A percentile compares a stretch with the other conserved stretches of the same genome.
These are phyloP conservation scores for Ganaspis sp. DNA, from an alignment of 1,140 invertebrate genomes.

Conservation along the genomic window DNA sequence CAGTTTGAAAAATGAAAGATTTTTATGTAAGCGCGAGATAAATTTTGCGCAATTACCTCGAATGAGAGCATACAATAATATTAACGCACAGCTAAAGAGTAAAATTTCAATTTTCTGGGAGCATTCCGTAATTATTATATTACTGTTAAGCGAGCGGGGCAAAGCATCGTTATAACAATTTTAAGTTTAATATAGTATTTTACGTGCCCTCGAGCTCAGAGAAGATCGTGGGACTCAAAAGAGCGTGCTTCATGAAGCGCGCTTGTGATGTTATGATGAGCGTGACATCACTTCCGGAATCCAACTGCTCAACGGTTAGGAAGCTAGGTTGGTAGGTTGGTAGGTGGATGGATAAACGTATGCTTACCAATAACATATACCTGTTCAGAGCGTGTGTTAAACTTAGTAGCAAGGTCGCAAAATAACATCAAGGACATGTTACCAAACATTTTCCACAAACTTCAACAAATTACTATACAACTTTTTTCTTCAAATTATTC, in stretches of 20 bases:
- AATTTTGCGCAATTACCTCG: no score
- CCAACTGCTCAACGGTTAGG: constrained; percentile 56
- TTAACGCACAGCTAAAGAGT: neutral
- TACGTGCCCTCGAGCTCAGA: constrained; percentile 26
- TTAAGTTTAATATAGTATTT: constrained; percentile 11
- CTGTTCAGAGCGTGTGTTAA: neutral
- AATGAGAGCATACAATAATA: neutral
- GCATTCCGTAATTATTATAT: constrained; percentile 1
- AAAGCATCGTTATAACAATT: constrained; percentile 9
- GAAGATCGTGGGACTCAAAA: constrained; percentile 50
- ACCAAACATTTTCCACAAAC: neutral
- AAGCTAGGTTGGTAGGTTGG: constrained; percentile 67
- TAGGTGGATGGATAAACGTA: constrained; percentile 47
- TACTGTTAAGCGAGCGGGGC: neutral
- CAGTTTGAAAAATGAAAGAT: no score
- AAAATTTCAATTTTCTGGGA: neutral
- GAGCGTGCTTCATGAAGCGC: constrained; percentile 48
- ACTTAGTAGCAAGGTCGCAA: neutral
- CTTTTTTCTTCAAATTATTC: no score
- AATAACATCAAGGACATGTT: constrained; percentile 9
- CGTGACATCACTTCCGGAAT: constrained; percentile 72
- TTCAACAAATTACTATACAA: neutral
- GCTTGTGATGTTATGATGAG: constrained; percentile 68
- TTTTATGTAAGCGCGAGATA: no score
- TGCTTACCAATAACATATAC: neutral